Conservation (phyloP, 2,888 invertebrate genomes). For the Harpalus rubripes region DNA sequence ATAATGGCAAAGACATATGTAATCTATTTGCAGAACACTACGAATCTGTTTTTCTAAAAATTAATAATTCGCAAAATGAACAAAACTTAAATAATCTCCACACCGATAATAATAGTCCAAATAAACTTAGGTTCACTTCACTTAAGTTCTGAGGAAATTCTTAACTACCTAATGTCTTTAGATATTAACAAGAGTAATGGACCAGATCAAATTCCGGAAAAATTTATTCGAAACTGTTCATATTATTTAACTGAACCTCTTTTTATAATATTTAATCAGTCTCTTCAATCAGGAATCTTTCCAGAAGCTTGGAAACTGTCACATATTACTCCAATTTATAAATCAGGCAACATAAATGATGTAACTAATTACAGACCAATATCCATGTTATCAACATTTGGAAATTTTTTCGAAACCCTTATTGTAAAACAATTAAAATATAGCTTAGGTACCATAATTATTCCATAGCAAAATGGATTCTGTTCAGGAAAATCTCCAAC, state of each 20-base stretch:
- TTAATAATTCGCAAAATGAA: background rate
- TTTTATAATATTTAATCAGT: constrained; percentile 19
- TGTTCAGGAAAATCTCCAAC: too few relatives aligned
- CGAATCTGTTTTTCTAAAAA: constrained; percentile 6
- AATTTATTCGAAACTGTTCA: constrained; percentile 19
- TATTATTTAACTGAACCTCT: constrained; percentile 1
- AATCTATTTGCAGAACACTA: constrained; percentile 22
- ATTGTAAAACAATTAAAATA: too few relatives aligned
- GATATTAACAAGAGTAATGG: constrained; percentile 1
- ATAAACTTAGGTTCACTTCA: too few relatives aligned
- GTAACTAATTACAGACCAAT: constrained; percentile 12
- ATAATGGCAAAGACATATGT: background rate
- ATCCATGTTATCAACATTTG: constrained; percentile 6
- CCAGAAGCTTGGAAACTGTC: background rate
- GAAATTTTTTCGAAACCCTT: too few relatives aligned
- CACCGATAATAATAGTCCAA: too few relatives aligned
- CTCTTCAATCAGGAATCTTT: background rate
- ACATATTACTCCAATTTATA: background rate
- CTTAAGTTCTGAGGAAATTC: background rate
- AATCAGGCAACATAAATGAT: constrained; percentile 14
- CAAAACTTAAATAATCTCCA: too few relatives aligned
- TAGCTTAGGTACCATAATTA: too few relatives aligned
- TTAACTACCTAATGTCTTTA: background rate
- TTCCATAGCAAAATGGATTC: too few relatives aligned
- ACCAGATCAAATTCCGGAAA: constrained; percentile 2